phyloP scores from a whole-genome alignment of 2,797 vertebrate genomes.

The Chaetodon trifasciatus region DNA sequence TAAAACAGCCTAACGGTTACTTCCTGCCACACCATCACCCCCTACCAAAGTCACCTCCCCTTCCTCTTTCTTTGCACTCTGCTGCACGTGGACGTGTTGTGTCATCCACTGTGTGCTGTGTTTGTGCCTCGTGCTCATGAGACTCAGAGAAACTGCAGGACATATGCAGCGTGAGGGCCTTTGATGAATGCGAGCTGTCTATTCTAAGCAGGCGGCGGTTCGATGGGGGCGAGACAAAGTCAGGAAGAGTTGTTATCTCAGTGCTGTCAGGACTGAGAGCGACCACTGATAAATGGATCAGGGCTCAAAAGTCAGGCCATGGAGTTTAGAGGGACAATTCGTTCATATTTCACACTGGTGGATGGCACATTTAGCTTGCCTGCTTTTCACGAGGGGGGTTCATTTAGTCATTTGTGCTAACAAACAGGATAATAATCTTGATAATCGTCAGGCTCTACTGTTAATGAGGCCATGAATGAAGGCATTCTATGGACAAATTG shows the following conservation, averaged over 20 bases:
- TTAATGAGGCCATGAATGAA: slow-evolving; percentile 32
- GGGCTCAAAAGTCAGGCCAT: background rate
- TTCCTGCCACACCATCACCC: slow-evolving; percentile 34
- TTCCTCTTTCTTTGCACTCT: slow-evolving; percentile 29
- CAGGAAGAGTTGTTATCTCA: slow-evolving; percentile 14
- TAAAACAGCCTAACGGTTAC: slow-evolving; percentile 1
- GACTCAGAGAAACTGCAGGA: background rate
- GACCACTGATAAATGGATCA: slow-evolving; percentile 21
- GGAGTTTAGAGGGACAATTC: background rate
- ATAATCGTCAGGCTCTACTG: slow-evolving; percentile 2
- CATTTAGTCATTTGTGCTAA: background rate
- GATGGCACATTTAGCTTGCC: background rate
- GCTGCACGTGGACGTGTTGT: slow-evolving; percentile 4
- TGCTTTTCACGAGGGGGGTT: background rate
- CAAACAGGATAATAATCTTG: slow-evolving; percentile 15
- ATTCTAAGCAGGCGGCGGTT: background rate
- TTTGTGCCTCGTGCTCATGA: background rate
- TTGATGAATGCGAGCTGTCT: slow-evolving; percentile 4
- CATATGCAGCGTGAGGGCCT: background rate
- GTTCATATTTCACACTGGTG: background rate
- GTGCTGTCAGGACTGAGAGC: background rate
- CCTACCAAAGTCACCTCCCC: background rate
- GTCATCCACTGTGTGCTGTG: background rate
- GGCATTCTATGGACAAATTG: slow-evolving; percentile 1
- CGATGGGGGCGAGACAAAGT: background rate